A percentile compares a stretch with the other conserved stretches of the same genome.
These are phyloP conservation scores for Eulemur mongoz DNA, from an alignment of 2,797 vertebrate species.

Conservation along the genomic window DNA sequence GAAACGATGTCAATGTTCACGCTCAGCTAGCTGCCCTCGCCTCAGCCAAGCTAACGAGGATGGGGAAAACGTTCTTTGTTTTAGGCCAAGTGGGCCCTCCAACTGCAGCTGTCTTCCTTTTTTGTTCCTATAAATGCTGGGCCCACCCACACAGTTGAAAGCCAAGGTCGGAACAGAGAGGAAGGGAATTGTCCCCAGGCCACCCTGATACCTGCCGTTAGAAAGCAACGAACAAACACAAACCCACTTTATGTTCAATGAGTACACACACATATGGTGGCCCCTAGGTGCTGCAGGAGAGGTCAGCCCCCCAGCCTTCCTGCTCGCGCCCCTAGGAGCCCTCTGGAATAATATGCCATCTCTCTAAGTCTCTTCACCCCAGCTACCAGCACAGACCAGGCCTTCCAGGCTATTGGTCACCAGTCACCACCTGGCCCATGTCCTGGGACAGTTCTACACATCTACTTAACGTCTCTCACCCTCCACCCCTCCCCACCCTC, in stretches of 20 bases:
- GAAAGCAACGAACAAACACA: background rate
- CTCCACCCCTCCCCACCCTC: background rate
- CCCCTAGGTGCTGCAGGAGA: background rate
- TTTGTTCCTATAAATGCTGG: background rate
- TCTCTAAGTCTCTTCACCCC: background rate
- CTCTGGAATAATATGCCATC: too few species aligned
- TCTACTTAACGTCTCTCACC: background rate
- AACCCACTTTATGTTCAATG: background rate
- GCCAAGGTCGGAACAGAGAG: background rate
- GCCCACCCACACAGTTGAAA: background rate
- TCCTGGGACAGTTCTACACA: rapidly evolving
- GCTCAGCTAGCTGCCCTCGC: conserved; percentile 14
- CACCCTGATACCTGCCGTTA: background rate
- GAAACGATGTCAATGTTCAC: background rate
- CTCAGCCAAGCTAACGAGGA: conserved; percentile 44
- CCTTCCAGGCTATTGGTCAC: background rate
- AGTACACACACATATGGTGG: rapidly evolving
- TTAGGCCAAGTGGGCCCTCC: background rate
- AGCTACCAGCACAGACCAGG: background rate
- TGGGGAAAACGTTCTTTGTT: conserved; percentile 17
- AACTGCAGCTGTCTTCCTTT: background rate
- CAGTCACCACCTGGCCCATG: background rate
- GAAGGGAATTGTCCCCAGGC: background rate
- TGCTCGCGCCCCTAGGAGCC: background rate
- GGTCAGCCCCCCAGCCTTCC: background rate